phyloP scores from a whole-genome alignment of 2,888 invertebrate genomes.

The Alsophila aescularia region DNA sequence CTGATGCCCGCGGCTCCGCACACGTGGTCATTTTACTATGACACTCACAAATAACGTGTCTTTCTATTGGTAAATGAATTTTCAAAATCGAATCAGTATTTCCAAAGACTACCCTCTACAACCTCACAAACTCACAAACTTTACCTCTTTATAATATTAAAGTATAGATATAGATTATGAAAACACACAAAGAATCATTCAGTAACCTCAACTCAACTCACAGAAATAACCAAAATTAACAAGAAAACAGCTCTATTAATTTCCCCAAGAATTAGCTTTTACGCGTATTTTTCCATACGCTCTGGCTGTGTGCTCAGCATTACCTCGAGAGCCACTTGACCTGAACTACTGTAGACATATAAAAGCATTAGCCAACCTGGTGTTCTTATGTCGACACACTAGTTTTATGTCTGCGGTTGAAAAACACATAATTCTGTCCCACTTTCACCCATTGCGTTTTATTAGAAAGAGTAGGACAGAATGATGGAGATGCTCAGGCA shows the following conservation, averaged over 20 bases:
- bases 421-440: constrained; percentile 1
- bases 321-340: constrained; percentile 13
- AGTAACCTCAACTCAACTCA: neutral
- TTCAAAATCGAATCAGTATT: no score
- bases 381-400: constrained; percentile 3
- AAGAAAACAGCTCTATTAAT: neutral
- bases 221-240: neutral
- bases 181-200: no score
- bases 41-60: no score
- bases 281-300: neutral
- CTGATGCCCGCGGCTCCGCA: no score
- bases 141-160: no score
- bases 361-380: constrained; percentile 16
- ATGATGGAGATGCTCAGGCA: neutral
- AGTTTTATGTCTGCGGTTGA: constrained; percentile 2
- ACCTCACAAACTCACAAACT: no score
- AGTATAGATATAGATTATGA: no score
- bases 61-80: no score
- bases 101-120: no score
- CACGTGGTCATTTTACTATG: no score
- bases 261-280: neutral
- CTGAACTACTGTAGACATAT: constrained; percentile 12
- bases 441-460: neutral
- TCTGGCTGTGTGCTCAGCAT: constrained; percentile 3
- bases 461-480: neutral